Conservation (phyloP, 2,888 invertebrate species). For the Euplexia lucipara region DNA sequence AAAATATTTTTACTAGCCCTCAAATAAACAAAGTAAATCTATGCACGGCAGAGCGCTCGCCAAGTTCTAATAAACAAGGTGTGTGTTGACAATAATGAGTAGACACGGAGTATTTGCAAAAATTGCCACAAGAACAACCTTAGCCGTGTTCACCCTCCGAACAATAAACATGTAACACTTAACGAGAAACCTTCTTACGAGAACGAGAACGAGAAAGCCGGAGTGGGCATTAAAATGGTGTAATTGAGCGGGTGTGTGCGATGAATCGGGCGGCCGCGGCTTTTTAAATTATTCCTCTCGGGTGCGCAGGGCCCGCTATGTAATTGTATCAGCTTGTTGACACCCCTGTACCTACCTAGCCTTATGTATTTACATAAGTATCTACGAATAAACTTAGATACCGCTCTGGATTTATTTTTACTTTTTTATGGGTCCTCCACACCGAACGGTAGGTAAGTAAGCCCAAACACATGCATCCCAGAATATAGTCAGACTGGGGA, state of each 20-base stretch:
- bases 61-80: constrained; percentile 1
- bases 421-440: too few relatives aligned
- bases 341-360: constrained; percentile 14
- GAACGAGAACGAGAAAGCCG: constrained; percentile 28
- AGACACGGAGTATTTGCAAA: not conserved
- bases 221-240: constrained; percentile 62
- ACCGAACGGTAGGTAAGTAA: too few relatives aligned
- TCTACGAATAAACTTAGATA: not conserved
- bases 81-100: not conserved
- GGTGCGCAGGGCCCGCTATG: constrained; percentile 37
- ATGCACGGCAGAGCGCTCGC: not conserved
- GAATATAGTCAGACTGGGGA: too few relatives aligned
- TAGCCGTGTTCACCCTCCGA: constrained; percentile 33
- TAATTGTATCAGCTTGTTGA: constrained; percentile 50
- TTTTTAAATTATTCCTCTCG: constrained; percentile 69
- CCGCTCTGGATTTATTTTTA: not conserved
- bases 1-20: too few relatives aligned
- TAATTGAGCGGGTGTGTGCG: constrained; percentile 59
- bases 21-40: not conserved
- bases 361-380: constrained; percentile 14
- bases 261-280: constrained; percentile 57
- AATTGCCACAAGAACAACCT: constrained; percentile 25
- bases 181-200: constrained; percentile 31
- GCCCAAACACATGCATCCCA: too few relatives aligned
- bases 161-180: constrained; percentile 56